Base-by-base conservation (phyloP, 1,140 invertebrate species). In the Ephestia elutella region DNA sequence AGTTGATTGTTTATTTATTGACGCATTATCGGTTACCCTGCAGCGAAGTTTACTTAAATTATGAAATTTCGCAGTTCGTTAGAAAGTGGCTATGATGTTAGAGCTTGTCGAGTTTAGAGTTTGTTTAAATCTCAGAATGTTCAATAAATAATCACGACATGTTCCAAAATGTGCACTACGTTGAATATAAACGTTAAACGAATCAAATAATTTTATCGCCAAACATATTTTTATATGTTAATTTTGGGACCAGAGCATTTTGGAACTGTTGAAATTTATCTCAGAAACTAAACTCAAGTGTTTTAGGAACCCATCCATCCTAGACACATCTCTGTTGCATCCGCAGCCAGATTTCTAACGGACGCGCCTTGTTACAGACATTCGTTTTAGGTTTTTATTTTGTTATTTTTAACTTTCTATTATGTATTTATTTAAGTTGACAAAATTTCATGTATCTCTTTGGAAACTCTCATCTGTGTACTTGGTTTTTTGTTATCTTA, bases 11-110 rank as follows among this genome's bases (percentile, higher is more conserved):
- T 83, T 83, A 82, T 86, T 68, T 67, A 66, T 73, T 73, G 70
- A 70, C 78, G 80, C 38, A 44, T 71, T 77, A 78, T 78, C 64
- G 68, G 66, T 66, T 70, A 64, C 65, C 73, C 66, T 66, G 50
- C 70, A 63, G 81, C 82, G 72, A 80, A 80, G 75, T 76, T 85
- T 85, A 87, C 82, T 85, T 85, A 87, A 68, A 82, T 67, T 11
- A 53, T 64, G 1, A 44, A 44, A 44, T 15, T 15, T 5, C 11
- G 32, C 32, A 10, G 5, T 38, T 9, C 38, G 15, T 44, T 44
- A 44, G 38, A 15, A 7, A 3, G 5, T 15, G 38, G 13, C n/a
- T 15, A 15, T 4, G 32, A 15, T 4, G 15, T 44, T 44, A 10
- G 38, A 44, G 38, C 10, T n/a, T 15, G 10, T 15, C 2, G 0